Percentiles rank a stretch among this genome's conserved stretches.
Conservation (phyloP, 2,113 vertebrate genomes). For the Upupa epops region DNA sequence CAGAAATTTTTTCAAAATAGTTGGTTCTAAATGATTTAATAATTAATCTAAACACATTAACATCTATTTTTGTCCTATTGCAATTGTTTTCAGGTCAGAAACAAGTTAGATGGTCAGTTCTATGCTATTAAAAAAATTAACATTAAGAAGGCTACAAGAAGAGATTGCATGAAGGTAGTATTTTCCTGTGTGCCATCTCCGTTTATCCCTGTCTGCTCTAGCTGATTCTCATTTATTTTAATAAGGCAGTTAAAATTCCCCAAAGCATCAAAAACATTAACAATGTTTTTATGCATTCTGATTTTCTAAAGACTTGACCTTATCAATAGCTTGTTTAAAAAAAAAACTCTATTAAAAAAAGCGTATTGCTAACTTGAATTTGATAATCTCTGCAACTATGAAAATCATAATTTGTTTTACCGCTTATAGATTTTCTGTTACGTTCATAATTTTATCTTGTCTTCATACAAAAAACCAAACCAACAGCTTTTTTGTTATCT, state of each 20-base stretch:
- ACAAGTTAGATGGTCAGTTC: constrained; percentile 93
- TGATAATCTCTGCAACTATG: background rate
- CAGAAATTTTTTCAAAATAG: background rate
- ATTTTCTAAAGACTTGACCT: background rate
- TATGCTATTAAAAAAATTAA: constrained; percentile 98
- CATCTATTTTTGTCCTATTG: background rate
- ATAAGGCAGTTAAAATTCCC: background rate
- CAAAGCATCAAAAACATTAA: background rate
- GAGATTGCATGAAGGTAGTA: constrained; percentile 93
- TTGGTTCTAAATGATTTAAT: background rate
- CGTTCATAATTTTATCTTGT: background rate
- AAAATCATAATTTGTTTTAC: background rate
- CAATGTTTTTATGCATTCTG: background rate
- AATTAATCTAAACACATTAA: background rate
- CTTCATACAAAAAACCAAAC: background rate
- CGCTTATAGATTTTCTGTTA: background rate
- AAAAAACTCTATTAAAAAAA: background rate
- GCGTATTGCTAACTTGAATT: background rate
- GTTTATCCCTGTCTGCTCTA: background rate
- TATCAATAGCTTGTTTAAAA: background rate
- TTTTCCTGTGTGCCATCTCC: background rate
- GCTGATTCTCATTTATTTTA: background rate
- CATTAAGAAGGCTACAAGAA: constrained; percentile 89
- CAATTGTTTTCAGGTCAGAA: constrained; percentile 83
- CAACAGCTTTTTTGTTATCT: background rate